phyloP scores from a whole-genome alignment of 1,140 invertebrate genomes.

The Apocrypta bakeri region DNA sequence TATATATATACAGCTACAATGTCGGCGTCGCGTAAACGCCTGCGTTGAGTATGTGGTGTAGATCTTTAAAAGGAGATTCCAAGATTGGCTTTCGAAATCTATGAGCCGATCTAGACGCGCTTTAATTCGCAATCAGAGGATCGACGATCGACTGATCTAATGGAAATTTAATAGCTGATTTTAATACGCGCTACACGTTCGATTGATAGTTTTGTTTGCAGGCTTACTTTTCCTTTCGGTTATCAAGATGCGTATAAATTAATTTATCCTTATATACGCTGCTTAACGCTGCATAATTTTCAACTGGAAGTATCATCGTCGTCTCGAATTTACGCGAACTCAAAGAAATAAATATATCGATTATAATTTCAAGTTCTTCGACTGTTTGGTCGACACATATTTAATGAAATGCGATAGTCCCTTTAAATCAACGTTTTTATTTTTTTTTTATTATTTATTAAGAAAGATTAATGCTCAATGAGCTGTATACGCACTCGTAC shows the following conservation, averaged over 20 bases:
- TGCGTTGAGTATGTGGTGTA: too few species aligned
- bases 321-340: not conserved
- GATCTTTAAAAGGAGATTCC: not conserved
- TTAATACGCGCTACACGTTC: not conserved
- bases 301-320: too few species aligned
- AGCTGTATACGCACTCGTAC: too few species aligned
- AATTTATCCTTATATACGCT: not conserved
- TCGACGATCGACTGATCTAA: not conserved
- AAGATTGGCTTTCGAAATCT: not conserved
- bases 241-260: not conserved
- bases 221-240: not conserved
- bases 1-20: too few species aligned
- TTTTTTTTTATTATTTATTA: not conserved
- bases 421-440: too few species aligned
- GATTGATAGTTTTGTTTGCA: constrained; percentile 7
- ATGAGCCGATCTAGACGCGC: not conserved
- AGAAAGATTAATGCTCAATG: not conserved
- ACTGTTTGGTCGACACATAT: not conserved
- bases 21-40: not conserved
- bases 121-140: not conserved
- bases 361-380: not conserved
- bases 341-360: not conserved
- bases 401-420: not conserved
- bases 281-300: not conserved
- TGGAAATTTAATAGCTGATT: not conserved